Evolutionary conservation across 2,113 vertebrate genomes (phyloP), one percentile per base, ranked within the genome.

Genomic region (Dendrocopos noguchii): DNA sequence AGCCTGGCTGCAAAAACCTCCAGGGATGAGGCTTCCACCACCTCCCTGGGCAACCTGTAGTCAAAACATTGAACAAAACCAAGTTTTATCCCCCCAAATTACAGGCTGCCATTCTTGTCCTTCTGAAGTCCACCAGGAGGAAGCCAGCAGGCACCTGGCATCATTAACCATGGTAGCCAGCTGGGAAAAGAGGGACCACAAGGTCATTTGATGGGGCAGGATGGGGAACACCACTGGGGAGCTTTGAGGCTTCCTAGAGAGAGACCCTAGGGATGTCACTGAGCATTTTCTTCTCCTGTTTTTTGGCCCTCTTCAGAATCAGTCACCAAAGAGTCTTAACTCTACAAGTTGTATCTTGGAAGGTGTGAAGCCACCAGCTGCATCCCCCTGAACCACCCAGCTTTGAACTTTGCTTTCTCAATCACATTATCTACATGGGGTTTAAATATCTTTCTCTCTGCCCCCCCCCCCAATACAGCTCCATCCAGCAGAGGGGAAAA

Each of bases 31-130:
- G 42, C 42, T 42, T 42, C 42, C 42, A 42, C 42, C 42, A 42
- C 42, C 42, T 42, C 42, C 42, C 42, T 42, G 42, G 11, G 42
- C 42, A 42, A 42, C 42, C 42, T 42, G 42, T 42, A 95, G 84
- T 97, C 80, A 96, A 92, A 92, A 86, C 52, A 82, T 94, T 95
- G 86, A 95, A 87, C 56, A 42, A 91, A 92, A 94, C 29, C 10
- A 12, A 60, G 6, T 36, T 61, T 15, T 25, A 25, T 36, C 7
- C 87, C 76, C 19, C 8, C 13, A 47, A 60, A 15, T 60, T 7
- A 31, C 3, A 0, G n/a, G 55, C 60, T 80, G 66, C 59, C 66
- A 36, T 5, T 59, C 39, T 17, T 74, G 19, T 46, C 70, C 60
- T 59, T 52, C 71, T 64, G 59, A 53, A 88, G 5, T 29, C 50